These are phyloP conservation scores for Cacatua alba DNA, from an alignment of 2,113 vertebrate species.

Conservation along the genomic window DNA sequence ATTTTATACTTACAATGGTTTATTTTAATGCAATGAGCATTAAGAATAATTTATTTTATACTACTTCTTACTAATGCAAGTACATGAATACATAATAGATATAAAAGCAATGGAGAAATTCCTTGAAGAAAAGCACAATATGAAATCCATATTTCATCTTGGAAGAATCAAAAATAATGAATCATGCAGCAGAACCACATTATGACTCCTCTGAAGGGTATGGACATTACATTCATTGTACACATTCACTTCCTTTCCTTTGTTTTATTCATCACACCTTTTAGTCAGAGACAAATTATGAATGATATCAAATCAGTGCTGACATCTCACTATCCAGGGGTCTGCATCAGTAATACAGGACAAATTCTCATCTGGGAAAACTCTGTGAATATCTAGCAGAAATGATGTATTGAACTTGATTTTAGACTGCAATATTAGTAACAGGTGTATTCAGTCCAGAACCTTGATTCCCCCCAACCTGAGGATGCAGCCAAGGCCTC, in stretches of 20 bases:
- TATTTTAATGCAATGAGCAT: neutral
- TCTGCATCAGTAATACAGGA: neutral
- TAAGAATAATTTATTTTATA: neutral
- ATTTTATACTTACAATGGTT: neutral
- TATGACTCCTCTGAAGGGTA: neutral
- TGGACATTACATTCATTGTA: neutral
- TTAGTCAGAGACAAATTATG: neutral
- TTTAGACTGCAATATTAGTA: neutral
- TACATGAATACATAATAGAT: neutral
- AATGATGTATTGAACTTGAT: neutral
- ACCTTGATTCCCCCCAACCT: neutral
- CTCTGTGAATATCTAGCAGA: neutral
- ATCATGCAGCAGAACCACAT: neutral
- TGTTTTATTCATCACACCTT: neutral
- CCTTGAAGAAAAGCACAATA: neutral
- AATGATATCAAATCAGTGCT: neutral
- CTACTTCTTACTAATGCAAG: neutral
- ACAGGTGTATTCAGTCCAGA: neutral
- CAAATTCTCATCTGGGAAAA: neutral
- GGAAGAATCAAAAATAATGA: neutral
- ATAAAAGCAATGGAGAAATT: neutral
- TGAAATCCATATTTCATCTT: neutral
- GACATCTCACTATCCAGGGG: conserved; percentile 17
- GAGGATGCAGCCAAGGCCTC: neutral
- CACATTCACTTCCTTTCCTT: neutral